Conservation (phyloP, 2,113 vertebrate genomes). For the Ammospiza nelsoni region DNA sequence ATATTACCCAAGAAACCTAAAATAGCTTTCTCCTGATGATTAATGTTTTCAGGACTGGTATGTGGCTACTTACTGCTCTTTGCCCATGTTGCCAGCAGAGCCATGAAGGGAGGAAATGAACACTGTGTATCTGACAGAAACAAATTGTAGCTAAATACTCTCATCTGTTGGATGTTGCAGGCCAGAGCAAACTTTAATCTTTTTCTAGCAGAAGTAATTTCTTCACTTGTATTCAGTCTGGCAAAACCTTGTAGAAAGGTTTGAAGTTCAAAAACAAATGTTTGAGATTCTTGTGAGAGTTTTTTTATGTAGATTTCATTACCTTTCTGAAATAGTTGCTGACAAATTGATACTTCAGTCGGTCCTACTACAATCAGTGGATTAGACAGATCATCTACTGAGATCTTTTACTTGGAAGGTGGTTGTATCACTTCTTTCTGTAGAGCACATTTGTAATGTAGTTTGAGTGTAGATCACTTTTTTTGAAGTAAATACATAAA, state of each 20-base stretch:
- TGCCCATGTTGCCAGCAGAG: background rate
- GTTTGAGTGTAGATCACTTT: background rate
- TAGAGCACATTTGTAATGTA: background rate
- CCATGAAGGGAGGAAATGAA: background rate
- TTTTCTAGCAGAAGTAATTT: background rate
- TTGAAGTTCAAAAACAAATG: background rate
- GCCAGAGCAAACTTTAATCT: background rate
- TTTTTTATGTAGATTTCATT: background rate
- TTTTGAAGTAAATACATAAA: background rate
- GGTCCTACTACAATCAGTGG: background rate
- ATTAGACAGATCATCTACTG: background rate
- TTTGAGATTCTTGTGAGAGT: background rate
- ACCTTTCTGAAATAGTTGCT: background rate
- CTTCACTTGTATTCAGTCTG: background rate
- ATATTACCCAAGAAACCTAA: background rate
- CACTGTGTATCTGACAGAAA: background rate
- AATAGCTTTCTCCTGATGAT: background rate
- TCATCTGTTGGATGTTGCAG: background rate
- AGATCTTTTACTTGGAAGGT: background rate
- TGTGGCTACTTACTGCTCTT: background rate
- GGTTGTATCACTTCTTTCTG: background rate
- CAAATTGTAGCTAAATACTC: background rate
- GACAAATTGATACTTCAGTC: background rate
- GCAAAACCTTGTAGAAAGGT: background rate
- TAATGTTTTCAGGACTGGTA: background rate